Base-by-base conservation (phyloP, 2,113 vertebrate genomes). In the Oriolus oriolus region DNA sequence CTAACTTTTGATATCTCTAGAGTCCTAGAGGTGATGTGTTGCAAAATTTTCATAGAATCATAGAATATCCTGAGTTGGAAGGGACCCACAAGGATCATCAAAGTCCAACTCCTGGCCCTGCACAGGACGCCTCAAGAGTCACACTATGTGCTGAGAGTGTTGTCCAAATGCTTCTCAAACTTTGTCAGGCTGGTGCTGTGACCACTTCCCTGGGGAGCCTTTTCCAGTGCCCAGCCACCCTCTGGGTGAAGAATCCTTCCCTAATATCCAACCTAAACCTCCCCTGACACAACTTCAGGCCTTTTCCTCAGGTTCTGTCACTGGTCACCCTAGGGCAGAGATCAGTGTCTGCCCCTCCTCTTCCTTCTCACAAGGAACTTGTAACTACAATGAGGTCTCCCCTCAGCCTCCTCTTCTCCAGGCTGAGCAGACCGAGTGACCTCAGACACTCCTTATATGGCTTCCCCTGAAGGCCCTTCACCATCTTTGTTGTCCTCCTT, bases 391-490 rank as follows among this genome's bases (percentile, higher is more conserved):
- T 41, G n/a, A 54, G 16, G 11, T 64, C 20, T 71, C 30, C 11
- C n/a, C 30, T 47, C 33, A 39, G 22, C 2, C 13, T 22, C 22
- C 50, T 77, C 12, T 20, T 13, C 49, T 78, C 28, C 28, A 47
- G 49, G 4, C 56, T 87, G 41, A 41, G 21, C 14, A 79, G 57
- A 13, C 31, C 49, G 22, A 31, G 26, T 5, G 11, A 22, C 50
- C 31, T 49, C 42, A 15, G 9, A 5, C 9, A 7, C 21, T 79
- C 1, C 49, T 41, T 26, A 31, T 5, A 12, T 0, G 0, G 20
- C 35, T 80, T 80, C 21, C 4, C 9, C 11, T 71, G 31, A 8
- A 56, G 50, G 31, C 59, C 26, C 20, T 57, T 57, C 50, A 56
- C 24, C 17, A 31, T 64, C 42, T 49, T 37, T 8, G 2, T 65